Evolutionary conservation across 2,797 vertebrate genomes (phyloP).

Genomic region (Synaphobranchus kaupii): DNA sequence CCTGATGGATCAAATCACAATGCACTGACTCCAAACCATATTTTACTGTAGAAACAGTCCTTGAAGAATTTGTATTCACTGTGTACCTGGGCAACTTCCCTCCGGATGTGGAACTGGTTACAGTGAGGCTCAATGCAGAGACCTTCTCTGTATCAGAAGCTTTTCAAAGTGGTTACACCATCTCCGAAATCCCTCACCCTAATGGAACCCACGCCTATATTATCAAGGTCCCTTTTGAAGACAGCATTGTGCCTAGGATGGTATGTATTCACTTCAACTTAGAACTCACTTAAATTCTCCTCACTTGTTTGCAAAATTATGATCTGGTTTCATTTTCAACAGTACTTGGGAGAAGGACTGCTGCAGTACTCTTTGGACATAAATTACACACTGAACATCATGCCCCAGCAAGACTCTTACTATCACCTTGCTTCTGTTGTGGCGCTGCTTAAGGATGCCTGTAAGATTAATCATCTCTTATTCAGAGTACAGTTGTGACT

Average conservation of each 20-base stretch:
- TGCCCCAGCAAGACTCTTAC: constrained; percentile 58
- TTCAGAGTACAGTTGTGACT: neutral
- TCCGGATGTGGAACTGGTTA: constrained; percentile 67
- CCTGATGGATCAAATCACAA: neutral
- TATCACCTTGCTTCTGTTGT: constrained; percentile 60
- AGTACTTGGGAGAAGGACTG: constrained; percentile 71
- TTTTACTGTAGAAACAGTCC: constrained; percentile 61
- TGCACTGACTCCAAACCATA: neutral
- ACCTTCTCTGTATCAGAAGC: constrained; percentile 51
- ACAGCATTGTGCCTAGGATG: constrained; percentile 50
- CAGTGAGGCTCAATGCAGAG: constrained; percentile 61
- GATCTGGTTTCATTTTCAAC: neutral
- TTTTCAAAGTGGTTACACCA: constrained; percentile 41
- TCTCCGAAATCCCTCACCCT: constrained; percentile 53
- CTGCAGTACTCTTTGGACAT: constrained; percentile 64
- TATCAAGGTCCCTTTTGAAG: constrained; percentile 67
- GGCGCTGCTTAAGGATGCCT: constrained; percentile 59
- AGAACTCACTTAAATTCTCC: no score
- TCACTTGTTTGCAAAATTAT: neutral
- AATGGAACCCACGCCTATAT: constrained; percentile 66
- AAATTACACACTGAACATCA: constrained; percentile 68
- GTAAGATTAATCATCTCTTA: constrained; percentile 55
- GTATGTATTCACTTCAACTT: constrained; percentile 48
- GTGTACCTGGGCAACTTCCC: constrained; percentile 73
- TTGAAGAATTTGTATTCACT: constrained; percentile 62